phyloP scores from a whole-genome alignment of 2,888 invertebrate genomes.

The Cerastis rubricosa region DNA sequence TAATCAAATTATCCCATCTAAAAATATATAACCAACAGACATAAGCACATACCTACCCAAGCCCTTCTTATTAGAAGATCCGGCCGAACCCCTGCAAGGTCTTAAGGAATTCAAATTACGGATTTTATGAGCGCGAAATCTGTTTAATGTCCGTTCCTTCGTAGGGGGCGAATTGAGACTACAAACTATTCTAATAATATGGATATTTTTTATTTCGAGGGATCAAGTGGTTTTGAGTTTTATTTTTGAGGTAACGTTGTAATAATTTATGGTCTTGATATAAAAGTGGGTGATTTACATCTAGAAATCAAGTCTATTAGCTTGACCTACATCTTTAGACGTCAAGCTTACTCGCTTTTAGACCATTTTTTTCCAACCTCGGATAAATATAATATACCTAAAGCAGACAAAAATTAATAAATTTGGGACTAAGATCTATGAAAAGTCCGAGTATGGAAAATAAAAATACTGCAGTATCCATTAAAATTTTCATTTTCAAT shows the following conservation, averaged over 20 bases:
- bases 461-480: not conserved
- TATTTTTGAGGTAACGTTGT: conserved; percentile 30
- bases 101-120: conserved; percentile 90
- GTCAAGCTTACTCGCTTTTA: too few species aligned
- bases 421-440: too few species aligned
- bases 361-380: not conserved
- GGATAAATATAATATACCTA: too few species aligned
- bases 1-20: conserved; percentile 41
- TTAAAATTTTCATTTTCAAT: conserved; percentile 25
- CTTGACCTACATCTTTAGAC: too few species aligned
- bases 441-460: too few species aligned
- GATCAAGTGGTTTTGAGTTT: conserved; percentile 46
- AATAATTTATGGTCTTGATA: conserved; percentile 27
- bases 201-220: conserved; percentile 57
- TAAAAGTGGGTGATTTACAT: not conserved
- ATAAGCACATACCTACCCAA: conserved; percentile 47
- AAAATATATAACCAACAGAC: conserved; percentile 35
- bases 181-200: conserved; percentile 64
- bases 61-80: conserved; percentile 70
- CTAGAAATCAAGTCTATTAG: too few species aligned
- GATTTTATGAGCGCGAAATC: conserved; percentile 88
- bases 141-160: conserved; percentile 83
- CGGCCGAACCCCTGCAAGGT: conserved; percentile 73
- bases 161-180: conserved; percentile 56
- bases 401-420: too few species aligned